A percentile compares a stretch with the other conserved stretches of the same genome.
These are phyloP conservation scores for Hirtodrosophila duncani DNA, from an alignment of 2,888 invertebrate genomes.

Conservation along the genomic window DNA sequence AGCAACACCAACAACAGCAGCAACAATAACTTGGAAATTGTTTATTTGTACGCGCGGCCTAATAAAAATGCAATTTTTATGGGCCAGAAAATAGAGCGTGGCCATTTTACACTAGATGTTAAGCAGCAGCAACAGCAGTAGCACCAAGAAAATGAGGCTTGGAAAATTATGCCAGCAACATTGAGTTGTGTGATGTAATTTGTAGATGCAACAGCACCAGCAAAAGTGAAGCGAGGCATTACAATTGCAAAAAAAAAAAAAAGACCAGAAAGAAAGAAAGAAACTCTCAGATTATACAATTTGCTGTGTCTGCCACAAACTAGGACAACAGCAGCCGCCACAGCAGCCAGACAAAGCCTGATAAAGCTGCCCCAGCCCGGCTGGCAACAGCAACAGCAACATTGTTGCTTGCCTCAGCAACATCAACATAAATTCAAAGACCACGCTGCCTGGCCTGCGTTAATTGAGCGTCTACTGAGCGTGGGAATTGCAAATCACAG, in stretches of 20 bases:
- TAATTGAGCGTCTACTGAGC: slow-evolving; percentile 58
- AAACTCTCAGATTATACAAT: slow-evolving; percentile 72
- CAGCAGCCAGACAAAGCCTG: slow-evolving; percentile 19
- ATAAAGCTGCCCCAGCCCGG: slow-evolving; percentile 25
- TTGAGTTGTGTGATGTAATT: slow-evolving; percentile 59
- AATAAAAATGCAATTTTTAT: slow-evolving; percentile 68
- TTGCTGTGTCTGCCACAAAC: slow-evolving; percentile 55
- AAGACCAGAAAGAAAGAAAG: no score
- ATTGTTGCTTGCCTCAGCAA: slow-evolving; percentile 2
- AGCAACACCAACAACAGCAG: neutral
- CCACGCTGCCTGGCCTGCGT: slow-evolving; percentile 39
- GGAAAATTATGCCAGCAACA: slow-evolving; percentile 35
- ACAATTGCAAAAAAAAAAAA: slow-evolving; percentile 40
- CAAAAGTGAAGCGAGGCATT: slow-evolving; percentile 58
- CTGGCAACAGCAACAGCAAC: slow-evolving; percentile 28
- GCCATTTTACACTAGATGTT: slow-evolving; percentile 47
- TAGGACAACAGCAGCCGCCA: slow-evolving; percentile 56
- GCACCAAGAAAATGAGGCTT: slow-evolving; percentile 48
- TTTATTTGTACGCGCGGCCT: slow-evolving; percentile 29
- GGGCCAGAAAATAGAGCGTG: slow-evolving; percentile 63
- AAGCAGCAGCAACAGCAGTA: slow-evolving; percentile 53
- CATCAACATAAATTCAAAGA: slow-evolving; percentile 60
- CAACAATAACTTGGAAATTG: slow-evolving; percentile 27
- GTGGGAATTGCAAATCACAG: slow-evolving; percentile 65
- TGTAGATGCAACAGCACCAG: no score